A percentile compares a stretch with the other conserved stretches of the same genome.
These are phyloP conservation scores for Enteromius argenteus DNA, from an alignment of 2,797 vertebrate genomes.

Conservation along the genomic window DNA sequence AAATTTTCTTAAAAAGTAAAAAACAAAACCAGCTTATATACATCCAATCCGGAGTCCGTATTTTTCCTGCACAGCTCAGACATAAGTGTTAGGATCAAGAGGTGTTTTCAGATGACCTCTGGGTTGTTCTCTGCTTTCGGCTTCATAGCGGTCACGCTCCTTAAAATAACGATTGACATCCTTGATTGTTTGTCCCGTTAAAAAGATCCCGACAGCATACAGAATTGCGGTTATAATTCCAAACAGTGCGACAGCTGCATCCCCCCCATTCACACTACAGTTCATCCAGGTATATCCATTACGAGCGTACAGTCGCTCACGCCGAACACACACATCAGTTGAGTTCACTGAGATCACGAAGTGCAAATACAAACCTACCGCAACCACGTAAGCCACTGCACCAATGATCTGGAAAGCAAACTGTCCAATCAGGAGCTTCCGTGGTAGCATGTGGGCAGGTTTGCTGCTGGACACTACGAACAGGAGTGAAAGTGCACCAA, in stretches of 20 bases:
- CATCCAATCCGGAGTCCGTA: not conserved
- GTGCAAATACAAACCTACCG: slow-evolving; percentile 88
- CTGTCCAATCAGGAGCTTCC: slow-evolving; percentile 77
- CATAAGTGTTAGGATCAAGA: slow-evolving; percentile 41
- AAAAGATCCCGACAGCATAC: slow-evolving; percentile 79
- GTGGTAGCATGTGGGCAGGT: slow-evolving; percentile 74
- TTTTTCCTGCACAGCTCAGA: slow-evolving; percentile 28
- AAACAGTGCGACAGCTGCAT: slow-evolving; percentile 89
- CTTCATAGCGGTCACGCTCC: slow-evolving; percentile 54
- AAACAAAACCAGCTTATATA: slow-evolving; percentile 5
- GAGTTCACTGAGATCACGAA: slow-evolving; percentile 85
- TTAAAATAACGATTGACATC: slow-evolving; percentile 66
- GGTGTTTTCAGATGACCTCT: slow-evolving; percentile 30
- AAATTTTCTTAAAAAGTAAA: not conserved
- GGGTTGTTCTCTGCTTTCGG: slow-evolving; percentile 25
- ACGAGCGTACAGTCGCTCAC: slow-evolving; percentile 84
- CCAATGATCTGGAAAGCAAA: slow-evolving; percentile 84
- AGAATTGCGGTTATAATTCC: slow-evolving; percentile 85
- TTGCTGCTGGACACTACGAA: slow-evolving; percentile 84
- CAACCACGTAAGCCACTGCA: slow-evolving; percentile 76
- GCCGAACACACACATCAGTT: slow-evolving; percentile 83
- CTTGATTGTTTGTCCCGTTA: slow-evolving; percentile 77
- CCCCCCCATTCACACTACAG: slow-evolving; percentile 87
- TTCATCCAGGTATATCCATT: slow-evolving; percentile 93
- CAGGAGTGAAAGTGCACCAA: slow-evolving; percentile 79